phyloP scores from a whole-genome alignment of 2,113 vertebrate species.

The Stomatorhinus ivindoensis region DNA sequence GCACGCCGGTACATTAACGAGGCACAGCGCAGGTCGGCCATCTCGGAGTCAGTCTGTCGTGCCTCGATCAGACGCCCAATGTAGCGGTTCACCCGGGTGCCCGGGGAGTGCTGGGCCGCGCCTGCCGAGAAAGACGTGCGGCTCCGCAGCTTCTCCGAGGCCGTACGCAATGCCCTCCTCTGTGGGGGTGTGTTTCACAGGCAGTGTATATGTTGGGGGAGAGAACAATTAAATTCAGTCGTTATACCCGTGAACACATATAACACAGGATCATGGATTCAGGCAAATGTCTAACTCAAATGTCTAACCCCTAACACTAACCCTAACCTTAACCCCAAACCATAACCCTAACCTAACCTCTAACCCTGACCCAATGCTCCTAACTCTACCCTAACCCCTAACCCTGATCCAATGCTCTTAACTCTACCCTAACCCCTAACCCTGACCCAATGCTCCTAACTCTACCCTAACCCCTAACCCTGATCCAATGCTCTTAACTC shows the following conservation, averaged over 20 bases:
- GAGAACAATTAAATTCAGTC: background rate
- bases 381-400: background rate
- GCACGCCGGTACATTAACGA: constrained; percentile 80
- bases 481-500: too few species aligned
- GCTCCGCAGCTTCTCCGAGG: constrained; percentile 87
- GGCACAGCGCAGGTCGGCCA: constrained; percentile 80
- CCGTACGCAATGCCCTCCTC: constrained; percentile 85
- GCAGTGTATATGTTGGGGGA: background rate
- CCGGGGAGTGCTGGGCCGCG: constrained; percentile 74
- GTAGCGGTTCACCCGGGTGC: constrained; percentile 87
- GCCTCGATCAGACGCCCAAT: constrained; percentile 91
- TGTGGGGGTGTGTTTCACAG: constrained; percentile 40
- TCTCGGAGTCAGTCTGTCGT: constrained; percentile 84
- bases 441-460: too few species aligned
- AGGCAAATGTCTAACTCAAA: background rate
- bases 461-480: background rate
- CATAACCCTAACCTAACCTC: background rate
- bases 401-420: background rate
- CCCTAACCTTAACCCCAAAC: background rate
- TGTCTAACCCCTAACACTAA: background rate
- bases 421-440: background rate
- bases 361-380: background rate
- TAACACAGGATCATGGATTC: background rate
- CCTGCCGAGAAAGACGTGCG: constrained; percentile 84
- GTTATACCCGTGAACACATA: background rate